Evolutionary conservation across 2,888 invertebrate genomes (phyloP), one percentile per base, ranked within the genome.

Genomic region (Drosophila pegasa): DNA sequence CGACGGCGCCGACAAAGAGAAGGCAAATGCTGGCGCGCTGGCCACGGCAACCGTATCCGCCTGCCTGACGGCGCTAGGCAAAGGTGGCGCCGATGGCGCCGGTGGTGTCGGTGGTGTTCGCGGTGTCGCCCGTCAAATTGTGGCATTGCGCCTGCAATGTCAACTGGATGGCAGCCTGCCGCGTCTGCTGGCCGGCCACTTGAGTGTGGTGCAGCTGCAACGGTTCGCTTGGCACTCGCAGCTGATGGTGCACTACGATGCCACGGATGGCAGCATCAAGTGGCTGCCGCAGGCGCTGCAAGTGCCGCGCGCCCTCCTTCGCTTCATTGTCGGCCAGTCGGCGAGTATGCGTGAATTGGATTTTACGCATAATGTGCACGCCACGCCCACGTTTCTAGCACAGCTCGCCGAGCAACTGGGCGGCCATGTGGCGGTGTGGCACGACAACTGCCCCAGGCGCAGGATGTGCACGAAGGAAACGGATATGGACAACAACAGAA

Each of bases 251-350:
- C 74, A 76, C 66, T 74, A 70, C 47, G 76, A 84, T 63, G 71
- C 71, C 37, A 41, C 48, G 35, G 77, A 77, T 58, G 78, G 88
- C n/a, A 71, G 71, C 71, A 74, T 87, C 70, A 78, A 75, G 71
- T 86, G 86, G 86, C 65, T 75, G 70, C 73, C 81, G 43, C 82
- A 87, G 66, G 70, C 73, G 70, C 71, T 88, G 74, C 81, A 75
- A 62, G 71, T 77, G 62, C 63, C 74, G 38, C 68, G 55, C 43
- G 72, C 71, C 20, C 47, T 87, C 35, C 70, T 77, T 16, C 64
- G 68, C 41, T 87, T 86, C 29, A 60, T 86, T 59, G 73, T 60
- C 70, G 56, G 56, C 31, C 87, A 88, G 61, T 58, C 71, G 52
- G 40, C n/a, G 8, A 75, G 71, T 61, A 58, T 86, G 75, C 59